Evolutionary conservation across 2,113 vertebrate genomes (phyloP).

Genomic region (Corythaeola cristata): DNA sequence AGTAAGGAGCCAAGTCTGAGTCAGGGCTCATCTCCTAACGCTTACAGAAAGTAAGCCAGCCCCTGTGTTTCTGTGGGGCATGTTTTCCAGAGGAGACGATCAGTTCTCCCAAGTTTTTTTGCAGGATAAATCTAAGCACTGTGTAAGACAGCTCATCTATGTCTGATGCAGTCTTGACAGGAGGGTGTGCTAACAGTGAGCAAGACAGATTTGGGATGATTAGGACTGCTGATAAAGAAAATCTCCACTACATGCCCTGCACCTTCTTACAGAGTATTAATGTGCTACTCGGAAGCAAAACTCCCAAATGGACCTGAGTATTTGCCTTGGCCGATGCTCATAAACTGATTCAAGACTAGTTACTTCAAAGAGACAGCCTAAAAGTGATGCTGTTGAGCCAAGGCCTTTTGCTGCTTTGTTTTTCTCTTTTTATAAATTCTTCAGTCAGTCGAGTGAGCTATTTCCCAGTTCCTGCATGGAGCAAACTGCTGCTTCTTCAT

Average conservation of each 20-base stretch:
- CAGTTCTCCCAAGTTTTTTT: neutral
- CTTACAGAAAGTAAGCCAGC: neutral
- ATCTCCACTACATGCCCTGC: neutral
- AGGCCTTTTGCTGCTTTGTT: constrained; percentile 33
- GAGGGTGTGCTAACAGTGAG: neutral
- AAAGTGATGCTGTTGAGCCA: constrained; percentile 11
- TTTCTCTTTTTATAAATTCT: constrained; percentile 47
- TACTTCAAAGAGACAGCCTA: constrained; percentile 19
- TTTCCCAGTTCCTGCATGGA: constrained; percentile 1
- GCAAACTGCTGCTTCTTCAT: neutral
- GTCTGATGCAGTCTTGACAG: neutral
- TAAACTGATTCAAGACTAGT: neutral
- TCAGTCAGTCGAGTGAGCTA: neutral
- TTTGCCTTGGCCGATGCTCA: constrained; percentile 22
- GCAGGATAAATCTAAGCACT: neutral
- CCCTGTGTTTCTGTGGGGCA: accelerated
- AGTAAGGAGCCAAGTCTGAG: neutral
- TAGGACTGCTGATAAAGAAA: neutral
- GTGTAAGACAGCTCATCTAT: neutral
- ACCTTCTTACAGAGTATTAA: constrained; percentile 37
- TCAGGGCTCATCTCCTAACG: neutral
- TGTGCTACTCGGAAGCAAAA: neutral
- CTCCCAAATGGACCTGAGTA: neutral
- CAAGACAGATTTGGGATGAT: neutral
- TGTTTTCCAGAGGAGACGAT: neutral